A percentile compares a stretch with the other conserved stretches of the same genome.
phyloP scores from a whole-genome alignment of 2,888 invertebrate species.

The Lithophane socia region DNA sequence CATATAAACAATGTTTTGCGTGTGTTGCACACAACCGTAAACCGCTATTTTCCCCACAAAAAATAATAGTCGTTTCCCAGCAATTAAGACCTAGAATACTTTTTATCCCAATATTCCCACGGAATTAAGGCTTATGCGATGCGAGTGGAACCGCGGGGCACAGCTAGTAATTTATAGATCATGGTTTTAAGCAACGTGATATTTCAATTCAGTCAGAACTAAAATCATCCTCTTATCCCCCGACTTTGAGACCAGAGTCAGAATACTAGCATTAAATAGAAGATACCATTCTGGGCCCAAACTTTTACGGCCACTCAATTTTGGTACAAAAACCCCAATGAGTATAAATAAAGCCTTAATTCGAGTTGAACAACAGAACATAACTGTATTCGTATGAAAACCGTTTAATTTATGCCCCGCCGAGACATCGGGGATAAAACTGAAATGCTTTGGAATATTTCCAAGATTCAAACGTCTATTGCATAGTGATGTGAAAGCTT shows the following conservation, averaged over 20 bases:
- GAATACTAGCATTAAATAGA: not conserved
- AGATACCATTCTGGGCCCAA: not conserved
- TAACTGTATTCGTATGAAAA: slow-evolving; percentile 70
- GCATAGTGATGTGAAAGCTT: slow-evolving; percentile 38
- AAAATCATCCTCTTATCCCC: too few relatives aligned
- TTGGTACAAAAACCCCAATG: slow-evolving; percentile 19
- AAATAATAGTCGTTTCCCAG: too few relatives aligned
- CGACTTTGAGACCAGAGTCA: not conserved
- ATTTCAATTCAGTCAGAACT: not conserved
- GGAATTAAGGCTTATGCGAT: not conserved
- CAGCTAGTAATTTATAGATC: not conserved
- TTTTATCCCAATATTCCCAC: not conserved
- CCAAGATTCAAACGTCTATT: slow-evolving; percentile 69
- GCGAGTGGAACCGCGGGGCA: not conserved
- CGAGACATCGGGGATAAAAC: slow-evolving; percentile 61
- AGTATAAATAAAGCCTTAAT: slow-evolving; percentile 37
- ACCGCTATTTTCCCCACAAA: too few relatives aligned
- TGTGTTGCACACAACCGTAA: too few relatives aligned
- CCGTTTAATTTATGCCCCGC: slow-evolving; percentile 71
- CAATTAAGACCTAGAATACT: not conserved
- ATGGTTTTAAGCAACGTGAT: not conserved
- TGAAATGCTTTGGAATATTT: slow-evolving; percentile 73
- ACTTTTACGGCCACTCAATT: slow-evolving; percentile 12
- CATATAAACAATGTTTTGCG: too few relatives aligned
- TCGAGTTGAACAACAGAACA: slow-evolving; percentile 54